phyloP scores from a whole-genome alignment of 2,113 vertebrate genomes.

The Pedetes capensis region DNA sequence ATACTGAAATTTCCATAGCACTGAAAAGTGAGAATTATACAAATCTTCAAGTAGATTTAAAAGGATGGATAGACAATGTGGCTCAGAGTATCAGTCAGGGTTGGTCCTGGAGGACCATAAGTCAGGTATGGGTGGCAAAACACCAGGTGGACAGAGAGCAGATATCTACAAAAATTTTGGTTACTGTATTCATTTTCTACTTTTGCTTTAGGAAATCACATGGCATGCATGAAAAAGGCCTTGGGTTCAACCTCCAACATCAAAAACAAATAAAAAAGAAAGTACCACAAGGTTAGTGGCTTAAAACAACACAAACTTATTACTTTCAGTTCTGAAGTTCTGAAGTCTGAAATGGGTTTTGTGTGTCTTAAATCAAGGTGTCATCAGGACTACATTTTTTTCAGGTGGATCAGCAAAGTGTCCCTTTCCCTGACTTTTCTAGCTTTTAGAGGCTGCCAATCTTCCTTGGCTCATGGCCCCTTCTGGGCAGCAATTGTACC shows the following conservation, averaged over 20 bases:
- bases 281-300: background rate
- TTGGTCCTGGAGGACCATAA: background rate
- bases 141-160: background rate
- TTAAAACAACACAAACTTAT: background rate
- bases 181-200: background rate
- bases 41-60: background rate
- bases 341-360: background rate
- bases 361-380: background rate
- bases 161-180: background rate
- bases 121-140: background rate
- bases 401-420: background rate
- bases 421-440: background rate
- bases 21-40: background rate
- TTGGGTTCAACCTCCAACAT: background rate
- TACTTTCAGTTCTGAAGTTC: background rate
- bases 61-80: background rate
- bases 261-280: background rate
- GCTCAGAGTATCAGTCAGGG: background rate
- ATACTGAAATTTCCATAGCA: background rate
- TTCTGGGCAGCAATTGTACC: background rate
- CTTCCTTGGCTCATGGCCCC: background rate
- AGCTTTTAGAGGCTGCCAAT: background rate
- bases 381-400: background rate
- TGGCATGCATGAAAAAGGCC: too few species aligned
- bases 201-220: background rate